Conservation (phyloP, 2,113 vertebrate genomes). For the Proterorhinus semilunaris region DNA sequence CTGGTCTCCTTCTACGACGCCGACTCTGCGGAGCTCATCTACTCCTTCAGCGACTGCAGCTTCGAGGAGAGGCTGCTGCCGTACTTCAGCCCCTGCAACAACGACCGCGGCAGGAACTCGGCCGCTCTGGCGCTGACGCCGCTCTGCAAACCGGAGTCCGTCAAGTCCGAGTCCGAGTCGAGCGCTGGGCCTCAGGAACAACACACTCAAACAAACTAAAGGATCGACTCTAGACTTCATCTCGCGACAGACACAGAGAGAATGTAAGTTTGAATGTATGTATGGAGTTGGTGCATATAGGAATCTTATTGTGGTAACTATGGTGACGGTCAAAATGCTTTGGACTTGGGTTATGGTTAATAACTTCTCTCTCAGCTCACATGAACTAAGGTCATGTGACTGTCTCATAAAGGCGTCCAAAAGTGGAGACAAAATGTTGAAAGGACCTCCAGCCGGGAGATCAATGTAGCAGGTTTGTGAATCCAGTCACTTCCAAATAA, state of each 20-base stretch:
- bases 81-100: conserved; percentile 20
- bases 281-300: no score
- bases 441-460: no score
- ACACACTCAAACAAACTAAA: no score
- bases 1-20: conserved; percentile 25
- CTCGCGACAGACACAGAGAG: no score
- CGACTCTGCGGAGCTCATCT: conserved; percentile 7
- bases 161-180: background rate
- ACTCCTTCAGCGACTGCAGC: conserved; percentile 18
- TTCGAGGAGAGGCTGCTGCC: conserved; percentile 14
- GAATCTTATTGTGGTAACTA: no score
- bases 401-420: no score
- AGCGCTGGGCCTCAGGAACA: background rate
- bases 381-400: background rate
- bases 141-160: background rate
- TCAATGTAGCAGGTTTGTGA: no score
- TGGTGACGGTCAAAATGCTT: no score
- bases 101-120: conserved; percentile 6
- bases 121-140: conserved; percentile 13
- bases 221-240: no score
- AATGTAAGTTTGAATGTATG: no score
- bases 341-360: background rate
- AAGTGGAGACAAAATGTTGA: no score
- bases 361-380: background rate
- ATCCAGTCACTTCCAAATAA: no score